Percentiles rank a stretch among this genome's conserved stretches.
Evolutionary conservation across 2,888 invertebrate genomes (phyloP).

Genomic region (Notodonta ziczac): DNA sequence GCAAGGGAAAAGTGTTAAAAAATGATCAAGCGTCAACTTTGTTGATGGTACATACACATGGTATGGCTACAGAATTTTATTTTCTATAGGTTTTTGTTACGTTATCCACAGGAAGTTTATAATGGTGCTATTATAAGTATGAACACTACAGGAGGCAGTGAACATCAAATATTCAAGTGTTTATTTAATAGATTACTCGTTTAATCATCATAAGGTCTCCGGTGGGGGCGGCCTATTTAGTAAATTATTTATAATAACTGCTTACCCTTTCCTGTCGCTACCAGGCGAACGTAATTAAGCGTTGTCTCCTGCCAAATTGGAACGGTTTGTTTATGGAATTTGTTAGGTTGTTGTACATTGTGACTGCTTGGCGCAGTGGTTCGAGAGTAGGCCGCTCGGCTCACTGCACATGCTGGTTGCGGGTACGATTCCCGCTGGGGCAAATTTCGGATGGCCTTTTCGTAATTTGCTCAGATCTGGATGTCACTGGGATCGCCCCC

Average conservation of each 20-base stretch:
- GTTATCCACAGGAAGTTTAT: too few relatives aligned
- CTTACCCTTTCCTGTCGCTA: conserved; percentile 55
- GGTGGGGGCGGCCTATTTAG: conserved; percentile 41
- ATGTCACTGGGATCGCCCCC: too few relatives aligned
- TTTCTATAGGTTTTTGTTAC: too few relatives aligned
- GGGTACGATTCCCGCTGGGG: too few relatives aligned
- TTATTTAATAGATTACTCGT: conserved; percentile 32
- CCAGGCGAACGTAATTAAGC: conserved; percentile 59
- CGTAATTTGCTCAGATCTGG: too few relatives aligned
- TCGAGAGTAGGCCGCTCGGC: too few relatives aligned
- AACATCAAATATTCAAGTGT: conserved; percentile 10
- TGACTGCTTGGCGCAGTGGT: conserved; percentile 10
- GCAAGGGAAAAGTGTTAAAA: too few relatives aligned
- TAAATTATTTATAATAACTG: conserved; percentile 62
- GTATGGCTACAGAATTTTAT: too few relatives aligned
- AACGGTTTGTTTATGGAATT: conserved; percentile 41
- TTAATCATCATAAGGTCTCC: conserved; percentile 27
- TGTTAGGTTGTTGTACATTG: conserved; percentile 32
- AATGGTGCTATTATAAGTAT: not conserved
- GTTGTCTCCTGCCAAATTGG: conserved; percentile 53
- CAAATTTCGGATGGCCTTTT: too few relatives aligned
- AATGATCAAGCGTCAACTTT: too few relatives aligned
- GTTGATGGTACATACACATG: too few relatives aligned
- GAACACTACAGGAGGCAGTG: not conserved
- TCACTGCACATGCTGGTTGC: too few relatives aligned